Evolutionary conservation across 2,113 vertebrate genomes (phyloP).

Genomic region (Puntigrus tetrazona): DNA sequence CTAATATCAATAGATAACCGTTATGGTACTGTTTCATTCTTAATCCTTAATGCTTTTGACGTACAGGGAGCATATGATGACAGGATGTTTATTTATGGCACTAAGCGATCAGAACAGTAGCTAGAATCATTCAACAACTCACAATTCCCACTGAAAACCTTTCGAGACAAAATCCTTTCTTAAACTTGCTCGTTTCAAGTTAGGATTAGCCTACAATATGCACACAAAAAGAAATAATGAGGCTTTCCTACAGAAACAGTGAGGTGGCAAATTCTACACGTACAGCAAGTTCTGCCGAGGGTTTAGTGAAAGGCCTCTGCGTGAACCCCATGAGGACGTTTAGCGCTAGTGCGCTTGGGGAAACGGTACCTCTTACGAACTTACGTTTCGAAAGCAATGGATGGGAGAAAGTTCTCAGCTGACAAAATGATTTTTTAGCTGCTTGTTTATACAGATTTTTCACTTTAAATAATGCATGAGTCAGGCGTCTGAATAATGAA

Average conservation of each 20-base stretch:
- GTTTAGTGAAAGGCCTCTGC: not conserved
- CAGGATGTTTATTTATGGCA: not conserved
- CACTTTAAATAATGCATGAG: conserved; percentile 35
- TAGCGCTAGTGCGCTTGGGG: not conserved
- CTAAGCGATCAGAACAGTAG: not conserved
- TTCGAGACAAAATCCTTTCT: not conserved
- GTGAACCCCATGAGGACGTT: not conserved
- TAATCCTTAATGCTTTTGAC: too few relatives aligned
- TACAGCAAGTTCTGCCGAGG: not conserved
- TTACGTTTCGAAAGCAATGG: not conserved
- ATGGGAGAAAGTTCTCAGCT: conserved; percentile 33
- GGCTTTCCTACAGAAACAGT: not conserved
- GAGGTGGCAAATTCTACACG: not conserved
- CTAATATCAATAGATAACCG: too few relatives aligned
- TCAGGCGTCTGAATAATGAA: conserved; percentile 14
- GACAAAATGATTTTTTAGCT: conserved; percentile 38
- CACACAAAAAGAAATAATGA: not conserved
- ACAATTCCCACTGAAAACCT: not conserved
- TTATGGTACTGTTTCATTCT: too few relatives aligned
- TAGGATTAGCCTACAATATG: not conserved
- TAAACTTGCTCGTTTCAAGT: not conserved
- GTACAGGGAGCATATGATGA: too few relatives aligned
- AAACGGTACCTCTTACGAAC: conserved; percentile 5
- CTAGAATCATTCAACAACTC: not conserved
- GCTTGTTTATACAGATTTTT: conserved; percentile 33